Percentiles rank a stretch among this genome's conserved stretches.
Conservation (phyloP, 1,140 invertebrate species). For the Drosophila sturtevanti region DNA sequence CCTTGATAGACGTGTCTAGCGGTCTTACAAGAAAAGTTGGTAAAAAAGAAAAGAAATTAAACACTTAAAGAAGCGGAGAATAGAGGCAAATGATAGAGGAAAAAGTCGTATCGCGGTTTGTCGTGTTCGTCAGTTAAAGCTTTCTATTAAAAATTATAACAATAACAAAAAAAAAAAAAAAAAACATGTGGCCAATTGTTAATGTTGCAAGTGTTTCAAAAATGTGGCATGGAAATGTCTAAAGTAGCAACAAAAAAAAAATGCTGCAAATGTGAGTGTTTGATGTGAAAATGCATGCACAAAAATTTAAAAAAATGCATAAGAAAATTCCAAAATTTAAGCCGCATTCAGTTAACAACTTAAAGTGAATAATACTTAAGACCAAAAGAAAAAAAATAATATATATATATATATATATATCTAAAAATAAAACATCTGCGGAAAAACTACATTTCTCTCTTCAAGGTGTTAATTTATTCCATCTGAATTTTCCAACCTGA, state of each 20-base stretch:
- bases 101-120: slow-evolving; percentile 24
- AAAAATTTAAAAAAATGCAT: slow-evolving; percentile 4
- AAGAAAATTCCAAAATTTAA: no score
- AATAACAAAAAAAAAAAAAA: slow-evolving; percentile 22
- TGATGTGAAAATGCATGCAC: slow-evolving; percentile 40
- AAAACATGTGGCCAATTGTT: slow-evolving; percentile 44
- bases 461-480: slow-evolving; percentile 62
- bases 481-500: slow-evolving; percentile 31
- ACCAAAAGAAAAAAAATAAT: slow-evolving; percentile 23
- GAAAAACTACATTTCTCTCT: slow-evolving; percentile 5
- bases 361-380: slow-evolving; percentile 16
- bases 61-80: slow-evolving; percentile 21
- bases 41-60: slow-evolving; percentile 15
- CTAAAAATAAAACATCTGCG: slow-evolving; percentile 7
- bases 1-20: slow-evolving; percentile 82
- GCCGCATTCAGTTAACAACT: no score
- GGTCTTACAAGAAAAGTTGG: slow-evolving; percentile 20
- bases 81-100: no score
- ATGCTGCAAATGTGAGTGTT: slow-evolving; percentile 33
- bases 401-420: no score
- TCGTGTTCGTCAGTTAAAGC: slow-evolving; percentile 34
- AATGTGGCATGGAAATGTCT: slow-evolving; percentile 56
- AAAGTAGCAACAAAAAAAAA: slow-evolving; percentile 39
- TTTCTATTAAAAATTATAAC: slow-evolving; percentile 43
- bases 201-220: slow-evolving; percentile 64